Conservation (phyloP, 1,140 invertebrate species). For the Lucilia cuprina region DNA sequence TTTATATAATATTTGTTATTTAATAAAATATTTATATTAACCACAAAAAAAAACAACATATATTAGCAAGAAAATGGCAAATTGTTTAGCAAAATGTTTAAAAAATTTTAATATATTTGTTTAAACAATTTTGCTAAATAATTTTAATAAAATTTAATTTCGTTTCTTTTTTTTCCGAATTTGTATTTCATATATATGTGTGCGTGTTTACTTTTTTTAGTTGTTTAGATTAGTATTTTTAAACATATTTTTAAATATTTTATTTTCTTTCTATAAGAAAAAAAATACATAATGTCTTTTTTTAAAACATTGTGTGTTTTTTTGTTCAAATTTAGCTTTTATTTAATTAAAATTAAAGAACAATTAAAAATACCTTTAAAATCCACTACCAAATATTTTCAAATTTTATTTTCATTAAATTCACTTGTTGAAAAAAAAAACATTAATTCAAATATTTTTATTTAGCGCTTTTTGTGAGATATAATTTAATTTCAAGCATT, state of each 20-base stretch:
- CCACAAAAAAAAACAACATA: too few relatives aligned
- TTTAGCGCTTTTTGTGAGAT: background rate
- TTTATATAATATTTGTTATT: background rate
- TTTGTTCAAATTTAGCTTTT: background rate
- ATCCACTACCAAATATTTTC: background rate
- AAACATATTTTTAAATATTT: background rate
- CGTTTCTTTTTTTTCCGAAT: background rate
- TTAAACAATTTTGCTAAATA: background rate
- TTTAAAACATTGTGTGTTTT: background rate
- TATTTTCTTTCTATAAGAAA: too few relatives aligned
- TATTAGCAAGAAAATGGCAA: too few relatives aligned
- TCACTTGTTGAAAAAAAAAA: background rate
- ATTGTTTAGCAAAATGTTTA: background rate
- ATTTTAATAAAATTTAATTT: background rate
- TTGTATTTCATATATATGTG: background rate
- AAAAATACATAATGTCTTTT: background rate
- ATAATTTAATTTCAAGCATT: background rate
- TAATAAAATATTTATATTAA: background rate
- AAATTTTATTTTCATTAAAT: background rate
- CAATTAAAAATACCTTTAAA: background rate
- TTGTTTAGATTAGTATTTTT: conserved; percentile 1
- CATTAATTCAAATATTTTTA: background rate
- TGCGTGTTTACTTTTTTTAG: background rate
- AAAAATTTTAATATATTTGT: background rate
- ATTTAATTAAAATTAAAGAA: background rate